These are phyloP conservation scores for Geotria australis DNA, from an alignment of 2,797 vertebrate genomes.

Conservation along the genomic window DNA sequence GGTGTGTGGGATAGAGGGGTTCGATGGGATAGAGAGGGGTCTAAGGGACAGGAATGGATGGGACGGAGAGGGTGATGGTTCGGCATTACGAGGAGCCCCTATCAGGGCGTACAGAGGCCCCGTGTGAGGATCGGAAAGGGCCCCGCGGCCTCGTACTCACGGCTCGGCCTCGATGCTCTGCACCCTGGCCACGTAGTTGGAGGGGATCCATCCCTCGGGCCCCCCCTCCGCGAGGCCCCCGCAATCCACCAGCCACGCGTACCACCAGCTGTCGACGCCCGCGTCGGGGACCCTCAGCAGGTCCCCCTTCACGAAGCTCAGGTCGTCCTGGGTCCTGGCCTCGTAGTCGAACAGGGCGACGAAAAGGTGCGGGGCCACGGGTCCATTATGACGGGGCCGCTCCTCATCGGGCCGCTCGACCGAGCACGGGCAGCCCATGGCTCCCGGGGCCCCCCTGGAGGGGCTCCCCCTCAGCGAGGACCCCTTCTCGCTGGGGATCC, in stretches of 20 bases:
- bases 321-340: not conserved
- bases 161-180: not conserved
- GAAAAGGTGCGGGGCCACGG: not conserved
- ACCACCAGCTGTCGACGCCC: not conserved
- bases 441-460: not conserved
- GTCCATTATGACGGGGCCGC: not conserved
- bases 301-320: not conserved
- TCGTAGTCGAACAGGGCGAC: not conserved
- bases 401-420: not conserved
- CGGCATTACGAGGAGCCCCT: too few species aligned
- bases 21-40: too few species aligned
- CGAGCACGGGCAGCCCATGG: too few species aligned
- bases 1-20: too few species aligned
- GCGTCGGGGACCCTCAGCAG: not conserved
- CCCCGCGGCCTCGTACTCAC: not conserved
- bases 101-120: too few species aligned
- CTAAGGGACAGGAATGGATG: too few species aligned
- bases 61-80: too few species aligned
- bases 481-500: too few species aligned
- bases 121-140: too few species aligned
- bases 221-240: not conserved
- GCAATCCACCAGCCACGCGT: not conserved
- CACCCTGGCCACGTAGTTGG: not conserved
- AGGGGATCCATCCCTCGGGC: not conserved
- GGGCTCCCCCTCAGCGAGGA: not conserved